Conservation (phyloP, 1,140 invertebrate genomes). For the Conopomorpha cramerella region DNA sequence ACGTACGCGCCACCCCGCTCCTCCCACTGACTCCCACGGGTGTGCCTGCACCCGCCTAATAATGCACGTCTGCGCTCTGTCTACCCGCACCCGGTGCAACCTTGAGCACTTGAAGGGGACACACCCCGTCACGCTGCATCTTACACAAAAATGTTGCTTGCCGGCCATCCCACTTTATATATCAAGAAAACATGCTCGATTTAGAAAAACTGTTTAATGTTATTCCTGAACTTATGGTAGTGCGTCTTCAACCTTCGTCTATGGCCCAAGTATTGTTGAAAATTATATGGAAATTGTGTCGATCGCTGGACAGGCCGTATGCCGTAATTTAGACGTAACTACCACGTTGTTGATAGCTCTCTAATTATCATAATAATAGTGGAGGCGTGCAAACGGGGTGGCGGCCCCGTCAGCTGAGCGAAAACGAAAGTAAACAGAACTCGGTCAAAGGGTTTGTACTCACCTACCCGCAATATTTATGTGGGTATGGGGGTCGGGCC, state of each 20-base stretch:
- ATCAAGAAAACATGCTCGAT: too few species aligned
- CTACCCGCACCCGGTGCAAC: conserved; percentile 54
- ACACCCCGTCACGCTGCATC: too few species aligned
- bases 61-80: conserved; percentile 60
- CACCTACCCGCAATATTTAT: conserved; percentile 60
- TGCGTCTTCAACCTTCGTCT: too few species aligned
- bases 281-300: too few species aligned
- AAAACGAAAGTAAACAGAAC: conserved; percentile 64
- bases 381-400: conserved; percentile 34
- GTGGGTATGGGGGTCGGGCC: conserved; percentile 40
- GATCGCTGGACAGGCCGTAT: too few species aligned
- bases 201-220: too few species aligned
- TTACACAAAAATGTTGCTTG: too few species aligned
- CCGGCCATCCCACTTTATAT: too few species aligned
- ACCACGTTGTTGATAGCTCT: conserved; percentile 39
- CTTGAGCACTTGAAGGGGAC: too few species aligned
- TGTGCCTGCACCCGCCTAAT: conserved; percentile 58
- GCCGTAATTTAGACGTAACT: too few species aligned
- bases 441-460: conserved; percentile 63
- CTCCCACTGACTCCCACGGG: conserved; percentile 29
- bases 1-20: conserved; percentile 48
- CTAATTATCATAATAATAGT: conserved; percentile 60
- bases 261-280: too few species aligned
- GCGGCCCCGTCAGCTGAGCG: conserved; percentile 58
- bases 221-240: too few species aligned